phyloP scores from a whole-genome alignment of 2,113 vertebrate genomes.

The Tichodroma muraria region DNA sequence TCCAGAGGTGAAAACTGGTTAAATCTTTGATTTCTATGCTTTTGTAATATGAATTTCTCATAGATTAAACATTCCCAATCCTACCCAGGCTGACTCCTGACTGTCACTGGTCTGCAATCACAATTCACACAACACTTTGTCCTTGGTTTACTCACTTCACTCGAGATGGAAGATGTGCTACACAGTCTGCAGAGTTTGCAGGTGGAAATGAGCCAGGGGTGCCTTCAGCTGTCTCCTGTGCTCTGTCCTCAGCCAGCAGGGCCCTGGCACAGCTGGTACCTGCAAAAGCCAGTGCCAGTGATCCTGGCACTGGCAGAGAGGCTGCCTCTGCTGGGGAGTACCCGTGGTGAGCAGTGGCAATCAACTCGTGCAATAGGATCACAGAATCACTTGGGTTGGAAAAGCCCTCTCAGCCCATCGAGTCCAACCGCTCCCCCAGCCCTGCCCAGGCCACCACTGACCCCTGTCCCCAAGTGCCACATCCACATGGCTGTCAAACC shows the following conservation, averaged over 20 bases:
- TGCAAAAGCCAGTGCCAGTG: no score
- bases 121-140: background rate
- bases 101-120: accelerated
- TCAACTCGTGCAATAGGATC: accelerated
- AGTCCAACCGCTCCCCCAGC: accelerated
- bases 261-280: background rate
- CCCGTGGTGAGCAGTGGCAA: accelerated
- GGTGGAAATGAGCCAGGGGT: background rate
- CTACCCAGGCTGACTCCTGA: background rate
- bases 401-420: accelerated
- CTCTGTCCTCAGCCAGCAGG: background rate
- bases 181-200: accelerated
- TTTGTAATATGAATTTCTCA: background rate
- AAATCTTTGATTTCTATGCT: background rate
- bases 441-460: background rate
- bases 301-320: background rate
- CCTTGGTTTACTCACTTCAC: accelerated
- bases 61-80: background rate
- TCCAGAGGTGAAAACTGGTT: background rate
- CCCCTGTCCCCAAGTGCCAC: accelerated
- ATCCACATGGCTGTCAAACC: accelerated
- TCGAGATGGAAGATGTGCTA: accelerated
- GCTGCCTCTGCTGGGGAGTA: no score
- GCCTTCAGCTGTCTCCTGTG: background rate
- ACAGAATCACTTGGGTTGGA: accelerated